These are phyloP conservation scores for Teleogryllus oceanicus DNA, from an alignment of 2,888 invertebrate species.

Conservation along the genomic window DNA sequence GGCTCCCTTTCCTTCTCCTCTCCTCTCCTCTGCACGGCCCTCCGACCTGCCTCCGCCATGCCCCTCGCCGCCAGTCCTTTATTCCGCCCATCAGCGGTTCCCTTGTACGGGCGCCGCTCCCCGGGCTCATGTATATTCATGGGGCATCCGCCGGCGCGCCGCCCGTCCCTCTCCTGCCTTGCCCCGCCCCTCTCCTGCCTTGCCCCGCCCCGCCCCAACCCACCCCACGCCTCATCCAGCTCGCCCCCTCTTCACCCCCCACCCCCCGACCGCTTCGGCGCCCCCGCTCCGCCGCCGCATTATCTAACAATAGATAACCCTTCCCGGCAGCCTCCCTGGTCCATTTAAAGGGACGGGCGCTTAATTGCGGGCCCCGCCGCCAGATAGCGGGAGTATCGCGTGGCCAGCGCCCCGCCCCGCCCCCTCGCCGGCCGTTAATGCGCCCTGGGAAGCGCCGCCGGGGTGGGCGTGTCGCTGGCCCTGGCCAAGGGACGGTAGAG, in stretches of 20 bases:
- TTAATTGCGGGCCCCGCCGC: background rate
- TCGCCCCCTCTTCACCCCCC: background rate
- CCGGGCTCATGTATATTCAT: background rate
- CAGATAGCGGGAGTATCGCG: slow-evolving; percentile 10
- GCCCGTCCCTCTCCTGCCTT: background rate
- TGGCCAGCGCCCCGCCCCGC: background rate
- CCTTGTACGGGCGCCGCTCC: slow-evolving; percentile 9
- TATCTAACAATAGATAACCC: background rate
- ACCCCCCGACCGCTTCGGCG: background rate
- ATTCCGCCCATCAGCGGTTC: slow-evolving; percentile 1
- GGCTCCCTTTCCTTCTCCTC: background rate
- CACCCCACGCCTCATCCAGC: background rate
- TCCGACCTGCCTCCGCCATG: background rate
- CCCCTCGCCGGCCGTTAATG: background rate
- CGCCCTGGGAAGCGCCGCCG: background rate
- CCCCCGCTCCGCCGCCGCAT: slow-evolving; percentile 5
- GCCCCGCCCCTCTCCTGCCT: background rate
- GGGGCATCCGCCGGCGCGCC: background rate
- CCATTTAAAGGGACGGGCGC: slow-evolving; percentile 18
- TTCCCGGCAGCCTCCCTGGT: slow-evolving; percentile 18
- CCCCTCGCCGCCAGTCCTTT: background rate
- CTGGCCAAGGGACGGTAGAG: no score
- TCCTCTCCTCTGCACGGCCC: background rate
- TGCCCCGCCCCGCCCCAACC: background rate
- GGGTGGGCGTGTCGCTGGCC: no score